These are phyloP conservation scores for Chlamydotis undulata DNA, from an alignment of 2,113 vertebrate genomes.

Conservation along the genomic window DNA sequence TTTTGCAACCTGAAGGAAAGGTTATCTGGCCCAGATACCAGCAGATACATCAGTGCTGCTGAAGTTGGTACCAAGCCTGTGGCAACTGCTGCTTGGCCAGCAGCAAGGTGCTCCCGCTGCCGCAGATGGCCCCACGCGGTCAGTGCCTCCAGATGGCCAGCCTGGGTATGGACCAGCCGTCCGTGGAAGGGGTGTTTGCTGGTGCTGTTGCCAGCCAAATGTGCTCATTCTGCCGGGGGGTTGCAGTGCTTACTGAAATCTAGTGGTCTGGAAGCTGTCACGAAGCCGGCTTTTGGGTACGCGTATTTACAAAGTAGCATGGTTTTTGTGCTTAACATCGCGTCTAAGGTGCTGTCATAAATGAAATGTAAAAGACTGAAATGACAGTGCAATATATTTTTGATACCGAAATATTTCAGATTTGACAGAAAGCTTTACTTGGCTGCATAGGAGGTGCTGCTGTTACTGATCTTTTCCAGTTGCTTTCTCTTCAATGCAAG, in stretches of 20 bases:
- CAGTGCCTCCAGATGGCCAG: background rate
- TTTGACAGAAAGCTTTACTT: background rate
- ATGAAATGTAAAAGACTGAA: background rate
- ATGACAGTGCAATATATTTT: background rate
- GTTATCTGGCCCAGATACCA: background rate
- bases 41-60: background rate
- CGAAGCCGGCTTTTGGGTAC: rapidly evolving
- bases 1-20: background rate
- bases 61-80: background rate
- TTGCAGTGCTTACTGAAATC: background rate
- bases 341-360: background rate
- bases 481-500: rapidly evolving
- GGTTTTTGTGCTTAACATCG: rapidly evolving
- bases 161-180: rapidly evolving
- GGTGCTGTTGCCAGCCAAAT: background rate
- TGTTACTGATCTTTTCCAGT: rapidly evolving
- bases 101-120: background rate
- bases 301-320: rapidly evolving
- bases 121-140: background rate
- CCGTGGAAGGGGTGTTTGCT: background rate
- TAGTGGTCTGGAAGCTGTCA: background rate
- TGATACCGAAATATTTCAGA: background rate
- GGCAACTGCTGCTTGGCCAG: background rate
- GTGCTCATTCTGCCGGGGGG: background rate
- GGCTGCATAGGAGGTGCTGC: background rate